phyloP scores from a whole-genome alignment of 2,888 invertebrate genomes.

The Oscheius sp. region DNA sequence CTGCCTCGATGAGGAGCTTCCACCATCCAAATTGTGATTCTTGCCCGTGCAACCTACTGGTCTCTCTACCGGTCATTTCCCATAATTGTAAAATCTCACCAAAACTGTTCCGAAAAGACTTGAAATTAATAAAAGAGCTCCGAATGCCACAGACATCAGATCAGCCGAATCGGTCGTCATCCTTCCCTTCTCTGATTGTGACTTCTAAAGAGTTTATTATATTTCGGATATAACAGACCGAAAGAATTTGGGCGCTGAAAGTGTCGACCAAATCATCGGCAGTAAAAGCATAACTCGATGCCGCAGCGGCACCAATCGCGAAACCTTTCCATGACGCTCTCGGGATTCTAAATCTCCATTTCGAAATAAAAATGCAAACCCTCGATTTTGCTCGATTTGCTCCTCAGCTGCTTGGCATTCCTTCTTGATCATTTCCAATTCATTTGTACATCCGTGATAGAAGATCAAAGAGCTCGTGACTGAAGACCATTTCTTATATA shows the following conservation, averaged over 20 bases:
- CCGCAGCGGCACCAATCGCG: constrained; percentile 62
- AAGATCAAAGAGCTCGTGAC: constrained; percentile 40
- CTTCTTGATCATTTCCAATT: constrained; percentile 15
- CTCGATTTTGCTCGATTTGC: constrained; percentile 2
- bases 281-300: constrained; percentile 64
- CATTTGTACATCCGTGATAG: constrained; percentile 39
- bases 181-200: background rate
- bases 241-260: constrained; percentile 63
- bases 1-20: background rate
- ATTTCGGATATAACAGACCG: constrained; percentile 32
- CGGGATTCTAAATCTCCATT: background rate
- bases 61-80: background rate
- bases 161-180: constrained; percentile 32
- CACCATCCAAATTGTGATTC: background rate
- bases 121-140: constrained; percentile 42
- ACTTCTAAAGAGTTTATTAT: constrained; percentile 7
- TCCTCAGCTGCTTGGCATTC: constrained; percentile 22
- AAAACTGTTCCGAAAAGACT: constrained; percentile 50
- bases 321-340: constrained; percentile 57
- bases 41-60: background rate
- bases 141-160: constrained; percentile 45
- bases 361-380: background rate
- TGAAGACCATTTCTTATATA: constrained; percentile 24
- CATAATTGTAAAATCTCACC: constrained; percentile 32
- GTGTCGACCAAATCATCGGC: constrained; percentile 69